Evolutionary conservation across 1,140 invertebrate genomes (phyloP).

Genomic region (Dreissena rostriformis): DNA sequence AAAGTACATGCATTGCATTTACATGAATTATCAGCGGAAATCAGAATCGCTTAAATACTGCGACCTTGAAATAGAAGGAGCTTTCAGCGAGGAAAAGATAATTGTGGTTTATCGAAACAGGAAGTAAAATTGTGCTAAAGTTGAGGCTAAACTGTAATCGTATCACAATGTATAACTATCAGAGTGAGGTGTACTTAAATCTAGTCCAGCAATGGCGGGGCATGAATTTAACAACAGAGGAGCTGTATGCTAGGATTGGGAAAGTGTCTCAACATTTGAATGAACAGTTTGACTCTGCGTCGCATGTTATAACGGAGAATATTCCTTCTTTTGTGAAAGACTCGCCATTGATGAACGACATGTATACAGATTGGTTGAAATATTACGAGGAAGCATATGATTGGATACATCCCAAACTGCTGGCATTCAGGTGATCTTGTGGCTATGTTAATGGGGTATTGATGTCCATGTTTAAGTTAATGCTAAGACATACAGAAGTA

Average conservation of each 20-base stretch:
- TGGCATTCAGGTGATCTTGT: conserved; percentile 45
- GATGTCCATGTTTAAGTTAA: too few species aligned
- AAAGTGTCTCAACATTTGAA: background rate
- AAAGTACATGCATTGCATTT: too few species aligned
- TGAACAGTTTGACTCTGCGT: background rate
- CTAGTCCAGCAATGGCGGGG: background rate
- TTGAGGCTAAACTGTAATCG: background rate
- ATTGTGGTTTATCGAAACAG: too few species aligned
- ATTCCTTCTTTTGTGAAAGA: conserved; percentile 1
- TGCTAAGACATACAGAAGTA: too few species aligned
- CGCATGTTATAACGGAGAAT: background rate
- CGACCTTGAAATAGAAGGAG: too few species aligned
- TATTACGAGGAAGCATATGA: conserved; percentile 17
- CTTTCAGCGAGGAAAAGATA: too few species aligned
- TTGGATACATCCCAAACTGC: conserved; percentile 27
- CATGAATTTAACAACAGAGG: background rate
- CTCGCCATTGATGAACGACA: background rate
- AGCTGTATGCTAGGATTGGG: background rate
- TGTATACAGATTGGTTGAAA: conserved; percentile 21
- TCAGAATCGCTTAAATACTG: too few species aligned
- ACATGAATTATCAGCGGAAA: too few species aligned
- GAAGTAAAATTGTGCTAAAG: too few species aligned
- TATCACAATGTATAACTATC: conserved; percentile 44
- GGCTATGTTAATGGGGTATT: too few species aligned
- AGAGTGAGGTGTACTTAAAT: conserved; percentile 15